Percentiles rank a stretch among this genome's conserved stretches.
phyloP scores from a whole-genome alignment of 2,888 invertebrate genomes.

The Theretra japonica region DNA sequence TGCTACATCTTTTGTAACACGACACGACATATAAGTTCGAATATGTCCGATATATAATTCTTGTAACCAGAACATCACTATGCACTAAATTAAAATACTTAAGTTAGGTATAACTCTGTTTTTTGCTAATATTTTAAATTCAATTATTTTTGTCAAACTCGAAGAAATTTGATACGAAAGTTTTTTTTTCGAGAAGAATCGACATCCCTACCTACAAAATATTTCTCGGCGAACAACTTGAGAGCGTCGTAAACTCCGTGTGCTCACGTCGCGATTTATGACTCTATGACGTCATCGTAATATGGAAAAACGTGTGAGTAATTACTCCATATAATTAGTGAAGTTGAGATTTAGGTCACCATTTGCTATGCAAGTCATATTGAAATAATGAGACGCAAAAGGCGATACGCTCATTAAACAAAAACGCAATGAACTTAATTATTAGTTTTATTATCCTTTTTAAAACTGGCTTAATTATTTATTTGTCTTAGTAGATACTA shows the following conservation, averaged over 20 bases:
- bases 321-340: slow-evolving; percentile 41
- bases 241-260: slow-evolving; percentile 48
- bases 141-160: not conserved
- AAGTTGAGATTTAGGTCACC: slow-evolving; percentile 38
- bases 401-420: not conserved
- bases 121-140: not conserved
- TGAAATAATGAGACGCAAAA: slow-evolving; percentile 20
- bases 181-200: not conserved
- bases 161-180: too few species aligned
- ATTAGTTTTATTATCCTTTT: not conserved
- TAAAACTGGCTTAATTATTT: not conserved
- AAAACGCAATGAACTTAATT: not conserved
- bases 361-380: slow-evolving; percentile 32
- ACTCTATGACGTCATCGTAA: slow-evolving; percentile 5
- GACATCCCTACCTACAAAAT: slow-evolving; percentile 39
- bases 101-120: not conserved
- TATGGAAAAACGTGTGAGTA: slow-evolving; percentile 32
- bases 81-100: too few species aligned
- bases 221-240: slow-evolving; percentile 52
- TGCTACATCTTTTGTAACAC: too few species aligned
- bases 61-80: too few species aligned
- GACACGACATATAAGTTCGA: too few species aligned
- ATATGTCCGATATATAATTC: too few species aligned
- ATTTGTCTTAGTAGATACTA: not conserved
- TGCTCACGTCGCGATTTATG: slow-evolving; percentile 40